phyloP scores from a whole-genome alignment of 2,888 invertebrate genomes.

The Clostera curtula region DNA sequence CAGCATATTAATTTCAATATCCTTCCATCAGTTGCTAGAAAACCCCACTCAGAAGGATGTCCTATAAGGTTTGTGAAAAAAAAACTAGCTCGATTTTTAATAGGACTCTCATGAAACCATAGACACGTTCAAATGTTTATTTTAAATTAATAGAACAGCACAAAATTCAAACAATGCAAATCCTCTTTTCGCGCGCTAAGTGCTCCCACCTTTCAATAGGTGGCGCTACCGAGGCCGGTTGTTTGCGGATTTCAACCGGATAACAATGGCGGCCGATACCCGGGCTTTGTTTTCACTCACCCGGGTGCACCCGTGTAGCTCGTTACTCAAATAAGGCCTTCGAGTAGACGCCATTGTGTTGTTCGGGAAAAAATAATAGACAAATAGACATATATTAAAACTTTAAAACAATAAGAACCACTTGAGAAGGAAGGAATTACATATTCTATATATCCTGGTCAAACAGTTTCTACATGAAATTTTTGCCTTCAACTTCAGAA shows the following conservation, averaged over 20 bases:
- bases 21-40: too few species aligned
- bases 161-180: constrained; percentile 22
- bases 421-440: too few species aligned
- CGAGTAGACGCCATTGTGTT: constrained; percentile 14
- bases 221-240: constrained; percentile 20
- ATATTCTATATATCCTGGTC: too few species aligned
- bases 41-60: too few species aligned
- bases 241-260: constrained; percentile 45
- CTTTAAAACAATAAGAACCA: too few species aligned
- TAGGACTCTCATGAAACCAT: too few species aligned
- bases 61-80: too few species aligned
- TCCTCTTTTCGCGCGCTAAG: constrained; percentile 17
- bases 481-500: too few species aligned
- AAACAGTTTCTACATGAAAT: too few species aligned
- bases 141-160: constrained; percentile 10
- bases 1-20: too few species aligned
- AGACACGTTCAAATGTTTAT: constrained; percentile 2
- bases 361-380: constrained; percentile 11
- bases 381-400: constrained; percentile 5
- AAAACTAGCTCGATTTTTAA: too few species aligned
- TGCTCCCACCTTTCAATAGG: constrained; percentile 10
- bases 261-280: constrained; percentile 47
- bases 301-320: constrained; percentile 31
- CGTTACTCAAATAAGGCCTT: constrained; percentile 41
- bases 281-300: constrained; percentile 48